Percentiles rank a stretch among this genome's conserved stretches.
Conservation (phyloP, 37 sponge, comb jelly and placozoan genomes). For the Theonella swinhoei region DNA sequence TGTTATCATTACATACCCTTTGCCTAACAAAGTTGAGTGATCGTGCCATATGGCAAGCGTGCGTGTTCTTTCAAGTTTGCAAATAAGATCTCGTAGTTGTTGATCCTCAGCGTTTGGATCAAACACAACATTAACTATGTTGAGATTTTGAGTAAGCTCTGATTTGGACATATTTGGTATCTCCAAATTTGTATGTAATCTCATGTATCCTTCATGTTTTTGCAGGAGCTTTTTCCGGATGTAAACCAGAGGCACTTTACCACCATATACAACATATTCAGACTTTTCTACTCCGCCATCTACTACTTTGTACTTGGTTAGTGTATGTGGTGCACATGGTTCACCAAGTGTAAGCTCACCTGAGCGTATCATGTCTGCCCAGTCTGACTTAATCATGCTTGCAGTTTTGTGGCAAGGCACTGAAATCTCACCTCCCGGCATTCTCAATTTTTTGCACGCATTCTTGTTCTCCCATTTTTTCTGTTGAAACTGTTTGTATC, state of each 20-base stretch:
- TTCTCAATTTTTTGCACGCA: conserved; percentile 4
- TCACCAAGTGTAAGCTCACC: conserved; percentile 34
- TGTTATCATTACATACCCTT: conserved; percentile 11
- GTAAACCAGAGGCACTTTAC: conserved; percentile 40
- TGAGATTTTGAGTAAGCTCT: background rate
- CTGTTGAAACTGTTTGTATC: background rate
- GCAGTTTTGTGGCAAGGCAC: conserved; percentile 13
- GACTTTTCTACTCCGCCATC: conserved; percentile 9
- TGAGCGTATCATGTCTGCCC: conserved; percentile 13
- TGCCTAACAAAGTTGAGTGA: conserved; percentile 18
- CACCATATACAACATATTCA: conserved; percentile 17
- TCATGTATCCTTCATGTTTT: conserved; percentile 33
- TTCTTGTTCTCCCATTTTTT: no score
- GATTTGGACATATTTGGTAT: background rate
- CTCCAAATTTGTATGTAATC: conserved; percentile 28
- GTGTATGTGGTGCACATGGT: conserved; percentile 18
- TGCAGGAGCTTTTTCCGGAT: conserved; percentile 32
- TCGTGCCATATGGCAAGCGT: conserved; percentile 20
- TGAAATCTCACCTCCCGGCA: conserved; percentile 18
- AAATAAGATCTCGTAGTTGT: no score
- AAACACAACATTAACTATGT: background rate
- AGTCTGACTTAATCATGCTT: background rate
- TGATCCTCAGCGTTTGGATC: background rate
- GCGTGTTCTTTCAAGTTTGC: conserved; percentile 24
- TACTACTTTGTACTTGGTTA: background rate